These are phyloP conservation scores for Mya arenaria DNA, from an alignment of 1,140 invertebrate species.

Conservation along the genomic window DNA sequence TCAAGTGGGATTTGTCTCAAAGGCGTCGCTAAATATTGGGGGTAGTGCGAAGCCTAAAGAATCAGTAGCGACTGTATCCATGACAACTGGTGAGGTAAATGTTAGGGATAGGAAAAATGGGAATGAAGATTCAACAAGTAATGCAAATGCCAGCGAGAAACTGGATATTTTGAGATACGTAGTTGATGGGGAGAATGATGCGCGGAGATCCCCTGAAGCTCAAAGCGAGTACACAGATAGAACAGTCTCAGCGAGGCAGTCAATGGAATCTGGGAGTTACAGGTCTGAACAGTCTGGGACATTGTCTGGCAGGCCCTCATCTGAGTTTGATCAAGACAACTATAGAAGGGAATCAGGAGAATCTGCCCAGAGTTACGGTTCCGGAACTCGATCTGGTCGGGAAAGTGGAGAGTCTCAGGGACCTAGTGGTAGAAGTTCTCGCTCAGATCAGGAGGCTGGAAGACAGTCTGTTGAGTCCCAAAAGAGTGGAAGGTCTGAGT, in stretches of 20 bases:
- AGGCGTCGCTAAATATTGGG: constrained; percentile 39
- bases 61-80: constrained; percentile 28
- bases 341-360: constrained; percentile 30
- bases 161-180: constrained; percentile 48
- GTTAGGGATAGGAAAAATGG: background rate
- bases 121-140: background rate
- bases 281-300: background rate
- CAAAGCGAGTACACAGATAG: constrained; percentile 32
- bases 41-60: constrained; percentile 7
- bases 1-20: constrained; percentile 38
- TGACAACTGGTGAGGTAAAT: constrained; percentile 46
- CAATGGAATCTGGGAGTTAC: constrained; percentile 40
- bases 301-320: background rate
- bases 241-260: constrained; percentile 28
- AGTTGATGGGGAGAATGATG: constrained; percentile 26
- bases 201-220: constrained; percentile 1
- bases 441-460: constrained; percentile 24
- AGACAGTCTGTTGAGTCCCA: constrained; percentile 48
- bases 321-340: background rate
- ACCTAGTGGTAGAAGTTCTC: constrained; percentile 17
- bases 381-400: constrained; percentile 6
- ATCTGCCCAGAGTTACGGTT: background rate
- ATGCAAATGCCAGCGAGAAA: constrained; percentile 1
- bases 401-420: constrained; percentile 27
- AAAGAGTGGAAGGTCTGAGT: constrained; percentile 4